Evolutionary conservation across 1,140 invertebrate genomes (phyloP), one percentile per base, ranked within the genome.

Genomic region (Drosophila sturtevanti): DNA sequence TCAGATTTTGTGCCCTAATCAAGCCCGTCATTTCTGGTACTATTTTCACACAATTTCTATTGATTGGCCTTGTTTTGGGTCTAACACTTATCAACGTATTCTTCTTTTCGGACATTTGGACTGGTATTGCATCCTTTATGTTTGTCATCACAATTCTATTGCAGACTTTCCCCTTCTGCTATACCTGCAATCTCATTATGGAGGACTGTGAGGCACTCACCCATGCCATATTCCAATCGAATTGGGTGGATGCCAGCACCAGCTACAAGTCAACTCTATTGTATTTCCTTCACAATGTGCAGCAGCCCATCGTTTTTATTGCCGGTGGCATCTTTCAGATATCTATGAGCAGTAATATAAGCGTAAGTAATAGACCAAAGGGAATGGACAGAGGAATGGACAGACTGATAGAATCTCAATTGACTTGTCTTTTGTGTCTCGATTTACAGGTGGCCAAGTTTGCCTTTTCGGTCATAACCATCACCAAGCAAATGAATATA

Each of bases 291-390:
- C 82, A 87, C 51, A 87, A 87, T 60, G 82, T 82, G 16, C 82
- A 87, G 72, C 68, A 77, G 68, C 82, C 82, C 37, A 87, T 87
- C 54, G 56, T 68, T 1, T 87, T 87, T 16, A 79, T 79, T 35
- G 82, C 82, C 52, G 78, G 79, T 41, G 82, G 82, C 55, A 87
- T 87, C 58, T 68, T 87, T 76, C 82, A 63, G 48, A 87, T 87
- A 67, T 82, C 82, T 18, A 87, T 87, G 78, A 81, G 79, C 75
- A 87, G 78, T 63, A 87, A 87, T 60, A 87, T 87, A 27, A 87
- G 75, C 68, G 82, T 87, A 72, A 87, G 82, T 69, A 21, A 14
- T 31, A 24, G 55, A 7, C 55, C 55, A 9, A n/a, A 14, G 11
- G 10, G 22, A 60, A 24, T 9, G 9, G 2, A 9, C 5, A 5